Conservation (phyloP, 2,888 invertebrate genomes). For the Cantharis lateralis region DNA sequence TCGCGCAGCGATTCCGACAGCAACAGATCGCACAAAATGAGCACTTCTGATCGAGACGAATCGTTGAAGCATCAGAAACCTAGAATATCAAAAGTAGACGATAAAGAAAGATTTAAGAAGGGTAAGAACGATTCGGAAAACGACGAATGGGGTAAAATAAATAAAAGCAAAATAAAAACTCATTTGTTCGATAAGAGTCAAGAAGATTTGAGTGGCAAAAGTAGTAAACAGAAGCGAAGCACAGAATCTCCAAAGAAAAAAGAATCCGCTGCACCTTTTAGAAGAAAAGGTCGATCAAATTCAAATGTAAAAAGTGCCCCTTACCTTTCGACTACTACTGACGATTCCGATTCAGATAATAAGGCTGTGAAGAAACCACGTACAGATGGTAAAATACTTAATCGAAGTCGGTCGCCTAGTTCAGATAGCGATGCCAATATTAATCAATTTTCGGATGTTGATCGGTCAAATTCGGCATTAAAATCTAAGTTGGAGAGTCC, state of each 20-base stretch:
- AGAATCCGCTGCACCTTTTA: constrained; percentile 44
- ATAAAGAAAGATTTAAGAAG: constrained; percentile 32
- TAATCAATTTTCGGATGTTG: constrained; percentile 37
- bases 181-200: constrained; percentile 28
- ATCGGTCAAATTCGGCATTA: constrained; percentile 18
- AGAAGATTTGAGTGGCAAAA: constrained; percentile 18
- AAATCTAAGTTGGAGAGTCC: constrained; percentile 39
- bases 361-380: constrained; percentile 42
- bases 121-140: constrained; percentile 44
- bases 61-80: constrained; percentile 39
- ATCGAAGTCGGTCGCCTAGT: constrained; percentile 35
- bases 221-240: constrained; percentile 37
- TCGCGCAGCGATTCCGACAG: constrained; percentile 41
- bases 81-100: constrained; percentile 38
- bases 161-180: constrained; percentile 42
- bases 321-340: constrained; percentile 49
- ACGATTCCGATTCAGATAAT: constrained; percentile 51
- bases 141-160: constrained; percentile 50
- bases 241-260: constrained; percentile 45
- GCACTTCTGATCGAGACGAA: constrained; percentile 37
- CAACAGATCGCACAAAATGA: constrained; percentile 33
- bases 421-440: constrained; percentile 39
- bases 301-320: constrained; percentile 45
- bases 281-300: constrained; percentile 56
- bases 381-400: constrained; percentile 25